Conservation (phyloP, 92 coral and sea anemone genomes). For the Metridium senile region DNA sequence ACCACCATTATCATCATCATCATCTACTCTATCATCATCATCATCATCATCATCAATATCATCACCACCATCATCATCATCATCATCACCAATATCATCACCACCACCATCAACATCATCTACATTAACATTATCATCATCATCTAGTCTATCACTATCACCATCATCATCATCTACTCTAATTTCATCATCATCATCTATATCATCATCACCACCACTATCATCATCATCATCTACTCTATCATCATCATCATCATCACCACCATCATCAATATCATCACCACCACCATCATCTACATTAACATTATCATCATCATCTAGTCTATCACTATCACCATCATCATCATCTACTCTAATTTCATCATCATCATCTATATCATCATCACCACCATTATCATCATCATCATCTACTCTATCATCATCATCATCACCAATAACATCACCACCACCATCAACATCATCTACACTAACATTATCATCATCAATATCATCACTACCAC, state of each 20-base stretch:
- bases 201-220: not conserved
- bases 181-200: no score
- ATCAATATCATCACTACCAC: not conserved
- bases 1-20: not conserved
- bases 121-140: no score
- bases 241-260: no score
- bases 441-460: constrained; percentile 6
- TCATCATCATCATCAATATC: not conserved
- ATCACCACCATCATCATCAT: not conserved
- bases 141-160: not conserved
- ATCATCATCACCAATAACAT: not conserved
- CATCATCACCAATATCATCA: not conserved
- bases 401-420: constrained; percentile 8
- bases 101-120: no score
- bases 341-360: no score
- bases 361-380: no score
- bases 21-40: not conserved
- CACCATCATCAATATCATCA: not conserved
- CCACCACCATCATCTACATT: no score
- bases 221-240: not conserved
- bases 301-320: not conserved
- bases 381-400: not conserved
- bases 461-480: not conserved
- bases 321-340: not conserved
- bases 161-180: not conserved